phyloP scores from a whole-genome alignment of 2,888 invertebrate genomes.

The Dione juno region DNA sequence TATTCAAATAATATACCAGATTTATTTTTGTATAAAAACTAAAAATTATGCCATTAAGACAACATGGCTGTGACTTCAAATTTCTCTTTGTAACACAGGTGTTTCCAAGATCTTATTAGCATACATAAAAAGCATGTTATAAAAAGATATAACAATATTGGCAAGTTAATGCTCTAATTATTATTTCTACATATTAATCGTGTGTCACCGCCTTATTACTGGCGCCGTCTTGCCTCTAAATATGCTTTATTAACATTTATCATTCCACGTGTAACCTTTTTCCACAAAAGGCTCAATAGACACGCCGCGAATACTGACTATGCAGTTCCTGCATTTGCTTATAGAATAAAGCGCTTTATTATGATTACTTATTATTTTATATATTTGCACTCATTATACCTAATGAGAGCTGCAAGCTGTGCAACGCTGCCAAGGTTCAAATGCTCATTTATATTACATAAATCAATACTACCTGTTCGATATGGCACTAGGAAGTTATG shows the following conservation, averaged over 20 bases:
- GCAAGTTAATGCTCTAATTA: background rate
- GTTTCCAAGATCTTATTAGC: too few species aligned
- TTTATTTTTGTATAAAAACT: background rate
- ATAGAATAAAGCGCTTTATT: constrained; percentile 33
- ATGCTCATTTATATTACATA: constrained; percentile 49
- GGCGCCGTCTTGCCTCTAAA: constrained; percentile 43
- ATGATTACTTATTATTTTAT: constrained; percentile 4
- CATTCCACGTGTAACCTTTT: constrained; percentile 76
- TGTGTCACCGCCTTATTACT: constrained; percentile 36
- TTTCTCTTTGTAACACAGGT: too few species aligned
- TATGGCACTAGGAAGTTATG: constrained; percentile 19
- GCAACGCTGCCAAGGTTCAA: constrained; percentile 1
- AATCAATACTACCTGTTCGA: constrained; percentile 49
- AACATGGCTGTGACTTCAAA: too few species aligned
- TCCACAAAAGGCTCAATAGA: constrained; percentile 54
- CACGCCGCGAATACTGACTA: constrained; percentile 36
- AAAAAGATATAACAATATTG: background rate
- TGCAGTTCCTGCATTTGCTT: constrained; percentile 32
- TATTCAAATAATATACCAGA: background rate
- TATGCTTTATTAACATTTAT: constrained; percentile 40
- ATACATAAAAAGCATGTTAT: background rate
- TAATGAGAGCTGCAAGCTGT: constrained; percentile 11
- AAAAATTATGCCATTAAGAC: background rate
- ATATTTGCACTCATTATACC: background rate
- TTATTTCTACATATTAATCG: constrained; percentile 9